These are phyloP conservation scores for Aspidiotus rigidus DNA, from an alignment of 2,888 invertebrate species.

Conservation along the genomic window DNA sequence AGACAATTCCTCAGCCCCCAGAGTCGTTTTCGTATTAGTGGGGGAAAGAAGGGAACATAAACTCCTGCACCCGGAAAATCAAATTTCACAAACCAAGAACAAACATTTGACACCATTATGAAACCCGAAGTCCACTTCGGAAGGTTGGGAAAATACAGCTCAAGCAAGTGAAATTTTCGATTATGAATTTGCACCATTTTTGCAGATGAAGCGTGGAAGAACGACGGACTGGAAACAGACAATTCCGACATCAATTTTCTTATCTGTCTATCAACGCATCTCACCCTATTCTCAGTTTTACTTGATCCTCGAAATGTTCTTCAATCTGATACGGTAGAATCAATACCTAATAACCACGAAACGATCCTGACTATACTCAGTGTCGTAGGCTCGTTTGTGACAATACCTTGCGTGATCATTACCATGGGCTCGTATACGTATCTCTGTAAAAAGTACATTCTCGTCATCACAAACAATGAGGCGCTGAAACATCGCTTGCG, in stretches of 20 bases:
- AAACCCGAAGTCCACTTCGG: too few relatives aligned
- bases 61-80: too few relatives aligned
- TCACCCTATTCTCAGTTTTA: background rate
- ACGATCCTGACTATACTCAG: background rate
- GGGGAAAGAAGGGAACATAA: too few relatives aligned
- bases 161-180: too few relatives aligned
- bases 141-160: too few relatives aligned
- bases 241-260: background rate
- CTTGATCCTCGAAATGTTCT: background rate
- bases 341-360: background rate
- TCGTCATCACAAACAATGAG: background rate
- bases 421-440: background rate
- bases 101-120: too few relatives aligned
- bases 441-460: background rate
- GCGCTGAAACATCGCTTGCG: background rate
- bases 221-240: background rate
- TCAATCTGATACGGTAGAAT: background rate
- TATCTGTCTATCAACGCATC: constrained; percentile 1
- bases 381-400: background rate
- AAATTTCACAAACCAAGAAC: too few relatives aligned
- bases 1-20: too few relatives aligned
- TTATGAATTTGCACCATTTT: background rate
- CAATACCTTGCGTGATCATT: background rate
- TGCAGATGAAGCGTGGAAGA: background rate
- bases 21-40: too few relatives aligned